Evolutionary conservation across 1,140 invertebrate species (phyloP).

Genomic region (Ips typographus): DNA sequence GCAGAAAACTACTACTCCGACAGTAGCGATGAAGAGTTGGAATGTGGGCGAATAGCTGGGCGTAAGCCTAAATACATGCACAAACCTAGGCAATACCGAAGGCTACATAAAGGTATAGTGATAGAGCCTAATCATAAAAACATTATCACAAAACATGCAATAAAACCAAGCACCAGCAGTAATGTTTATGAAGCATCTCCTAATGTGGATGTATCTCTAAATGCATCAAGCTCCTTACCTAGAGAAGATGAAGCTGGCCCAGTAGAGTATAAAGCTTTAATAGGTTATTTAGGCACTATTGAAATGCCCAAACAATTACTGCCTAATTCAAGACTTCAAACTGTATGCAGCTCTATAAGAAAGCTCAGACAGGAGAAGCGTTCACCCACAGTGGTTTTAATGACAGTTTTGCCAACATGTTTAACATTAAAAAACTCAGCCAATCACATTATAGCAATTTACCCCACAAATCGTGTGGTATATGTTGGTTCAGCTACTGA

Average conservation of each 20-base stretch:
- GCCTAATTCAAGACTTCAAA: constrained; percentile 71
- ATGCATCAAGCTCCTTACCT: constrained; percentile 34
- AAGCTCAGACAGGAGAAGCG: constrained; percentile 87
- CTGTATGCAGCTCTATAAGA: constrained; percentile 78
- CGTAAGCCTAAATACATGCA: constrained; percentile 68
- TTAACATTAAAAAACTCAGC: constrained; percentile 73
- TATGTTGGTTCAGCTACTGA: constrained; percentile 89
- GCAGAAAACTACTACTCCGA: constrained; percentile 87
- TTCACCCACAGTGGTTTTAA: constrained; percentile 80
- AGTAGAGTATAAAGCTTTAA: constrained; percentile 79
- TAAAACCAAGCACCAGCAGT: constrained; percentile 20
- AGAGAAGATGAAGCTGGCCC: constrained; percentile 56
- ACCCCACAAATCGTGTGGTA: constrained; percentile 81
- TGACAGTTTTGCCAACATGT: constrained; percentile 79
- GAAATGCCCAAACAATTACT: constrained; percentile 89
- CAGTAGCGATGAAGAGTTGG: constrained; percentile 75
- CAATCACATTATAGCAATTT: constrained; percentile 73
- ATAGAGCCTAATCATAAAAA: constrained; percentile 35
- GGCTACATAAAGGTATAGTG: constrained; percentile 36
- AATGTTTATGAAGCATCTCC: constrained; percentile 9
- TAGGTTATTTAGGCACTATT: constrained; percentile 93
- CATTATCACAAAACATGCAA: constrained; percentile 21
- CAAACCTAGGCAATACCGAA: constrained; percentile 40
- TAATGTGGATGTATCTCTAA: constrained; percentile 12
- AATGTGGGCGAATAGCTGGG: constrained; percentile 55